Base-by-base conservation (phyloP, 1,140 invertebrate species). In the Agrypnia vestita region DNA sequence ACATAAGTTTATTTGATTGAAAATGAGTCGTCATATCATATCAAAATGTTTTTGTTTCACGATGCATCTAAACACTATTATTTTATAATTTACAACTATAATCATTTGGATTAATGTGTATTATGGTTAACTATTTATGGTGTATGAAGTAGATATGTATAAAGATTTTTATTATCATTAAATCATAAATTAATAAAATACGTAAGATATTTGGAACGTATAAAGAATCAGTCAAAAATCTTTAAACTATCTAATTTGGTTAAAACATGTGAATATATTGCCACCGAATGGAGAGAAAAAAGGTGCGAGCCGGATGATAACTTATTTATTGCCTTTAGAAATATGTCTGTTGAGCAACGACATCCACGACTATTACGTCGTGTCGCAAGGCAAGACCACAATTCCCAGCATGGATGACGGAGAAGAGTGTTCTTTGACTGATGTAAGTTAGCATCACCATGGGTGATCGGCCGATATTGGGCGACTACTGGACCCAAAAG, bases 361-460 rank as follows among this genome's bases (percentile, higher is more conserved):
- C 90, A 94, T 96, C 90, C 92, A 91, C 89, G 95, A 95, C 89
- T 99, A 98, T 92, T 91, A 95, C 91, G 98, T 97, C 93, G 96
- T 98, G 86, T 94, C 97, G 85, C 98, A 99, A 93, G 98, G 98
- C 88, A 97, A 97, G 92, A 95, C 96, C 83, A 94, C 93, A 81
- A 98, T 99, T 87, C 96, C 98, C 82, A 94, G 95, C 86, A 95
- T 99, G 84, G 97, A 99, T 91, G 98, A 99, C 90, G 94, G 92
- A 85, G 97, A 98, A 89, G 98, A 99, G 94, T 95, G 97, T 91
- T 90, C 90, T 85, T 88, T 96, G 86, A 98, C 97, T 80, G 97
- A 98, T 90, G 96, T 97, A 95, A 95, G 95, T 89, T 56, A 21
- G 78, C 49, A 76, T 55, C 73, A 64, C 61, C 21, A 64, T 55